A percentile compares a stretch with the other conserved stretches of the same genome.
phyloP scores from a whole-genome alignment of 2,797 vertebrate genomes.

The Emydoidea blandingii region DNA sequence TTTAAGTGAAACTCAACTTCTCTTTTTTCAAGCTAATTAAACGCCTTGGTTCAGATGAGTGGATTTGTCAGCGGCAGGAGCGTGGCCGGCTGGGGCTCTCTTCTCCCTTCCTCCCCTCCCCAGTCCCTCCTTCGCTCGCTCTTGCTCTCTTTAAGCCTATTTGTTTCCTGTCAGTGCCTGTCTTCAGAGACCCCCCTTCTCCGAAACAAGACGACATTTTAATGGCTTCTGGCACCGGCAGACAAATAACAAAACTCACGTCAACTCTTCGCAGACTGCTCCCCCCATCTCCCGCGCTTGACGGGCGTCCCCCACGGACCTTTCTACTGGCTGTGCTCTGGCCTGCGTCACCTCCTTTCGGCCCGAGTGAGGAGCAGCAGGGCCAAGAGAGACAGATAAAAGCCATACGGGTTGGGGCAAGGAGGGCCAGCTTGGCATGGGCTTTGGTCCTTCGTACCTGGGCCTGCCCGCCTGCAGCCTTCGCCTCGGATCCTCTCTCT shows the following conservation, averaged over 20 bases:
- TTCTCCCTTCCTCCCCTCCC: not conserved
- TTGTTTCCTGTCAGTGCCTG: slow-evolving; percentile 10
- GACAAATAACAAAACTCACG: not conserved
- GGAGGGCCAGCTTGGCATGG: not conserved
- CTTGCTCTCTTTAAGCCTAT: not conserved
- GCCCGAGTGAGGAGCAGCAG: not conserved
- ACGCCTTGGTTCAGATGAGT: slow-evolving; percentile 14
- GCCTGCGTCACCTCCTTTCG: not conserved
- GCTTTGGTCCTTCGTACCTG: not conserved
- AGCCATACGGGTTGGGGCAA: not conserved
- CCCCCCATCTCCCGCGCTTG: not conserved
- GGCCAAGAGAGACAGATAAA: not conserved
- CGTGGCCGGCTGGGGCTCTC: not conserved
- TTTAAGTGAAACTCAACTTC: not conserved
- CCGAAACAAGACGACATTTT: not conserved
- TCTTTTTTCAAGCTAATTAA: slow-evolving; percentile 30
- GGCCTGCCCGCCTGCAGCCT: not conserved
- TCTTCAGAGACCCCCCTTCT: not conserved
- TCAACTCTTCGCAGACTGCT: not conserved
- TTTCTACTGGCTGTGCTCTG: not conserved
- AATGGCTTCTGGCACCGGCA: not conserved
- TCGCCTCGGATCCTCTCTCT: not conserved
- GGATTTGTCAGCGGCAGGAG: slow-evolving; percentile 1
- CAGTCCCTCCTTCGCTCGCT: not conserved
- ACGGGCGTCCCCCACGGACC: not conserved